Conservation (phyloP, 2,113 vertebrate species). For the Ageneiosus marmoratus region DNA sequence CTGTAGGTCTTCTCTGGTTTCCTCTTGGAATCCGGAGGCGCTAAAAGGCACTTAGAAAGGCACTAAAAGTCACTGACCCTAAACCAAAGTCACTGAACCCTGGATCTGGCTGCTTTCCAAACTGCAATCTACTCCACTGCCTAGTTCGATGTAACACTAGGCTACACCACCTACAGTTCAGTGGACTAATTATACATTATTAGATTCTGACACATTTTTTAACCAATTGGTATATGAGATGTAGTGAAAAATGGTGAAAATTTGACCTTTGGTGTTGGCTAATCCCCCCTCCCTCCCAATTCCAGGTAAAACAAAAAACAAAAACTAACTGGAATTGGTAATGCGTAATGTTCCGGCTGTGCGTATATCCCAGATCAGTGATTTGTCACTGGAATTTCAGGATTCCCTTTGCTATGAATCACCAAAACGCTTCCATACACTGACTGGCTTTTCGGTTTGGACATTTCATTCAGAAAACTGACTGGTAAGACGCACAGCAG, state of each 20-base stretch:
- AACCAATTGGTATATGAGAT: neutral
- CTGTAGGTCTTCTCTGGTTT: neutral
- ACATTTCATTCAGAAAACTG: neutral
- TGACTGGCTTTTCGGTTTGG: neutral
- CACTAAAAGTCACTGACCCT: conserved; percentile 47
- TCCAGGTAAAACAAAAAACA: too few relatives aligned
- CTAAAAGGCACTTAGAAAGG: conserved; percentile 43
- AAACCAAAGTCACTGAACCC: conserved; percentile 35
- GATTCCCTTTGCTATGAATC: neutral
- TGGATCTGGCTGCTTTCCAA: conserved; percentile 7
- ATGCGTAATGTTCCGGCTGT: neutral
- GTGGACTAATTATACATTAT: too few relatives aligned
- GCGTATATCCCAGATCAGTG: neutral
- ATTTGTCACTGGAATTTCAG: neutral
- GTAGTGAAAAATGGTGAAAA: neutral
- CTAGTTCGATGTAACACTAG: neutral
- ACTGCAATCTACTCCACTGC: neutral
- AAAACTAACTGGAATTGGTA: neutral
- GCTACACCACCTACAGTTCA: neutral
- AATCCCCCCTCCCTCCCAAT: too few relatives aligned
- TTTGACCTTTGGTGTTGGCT: neutral
- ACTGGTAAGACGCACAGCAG: neutral
- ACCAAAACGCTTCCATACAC: neutral
- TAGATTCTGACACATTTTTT: neutral
- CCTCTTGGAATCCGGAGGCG: conserved; percentile 12